phyloP scores from a whole-genome alignment of 2,797 vertebrate species.

The Oophaga sylvatica region DNA sequence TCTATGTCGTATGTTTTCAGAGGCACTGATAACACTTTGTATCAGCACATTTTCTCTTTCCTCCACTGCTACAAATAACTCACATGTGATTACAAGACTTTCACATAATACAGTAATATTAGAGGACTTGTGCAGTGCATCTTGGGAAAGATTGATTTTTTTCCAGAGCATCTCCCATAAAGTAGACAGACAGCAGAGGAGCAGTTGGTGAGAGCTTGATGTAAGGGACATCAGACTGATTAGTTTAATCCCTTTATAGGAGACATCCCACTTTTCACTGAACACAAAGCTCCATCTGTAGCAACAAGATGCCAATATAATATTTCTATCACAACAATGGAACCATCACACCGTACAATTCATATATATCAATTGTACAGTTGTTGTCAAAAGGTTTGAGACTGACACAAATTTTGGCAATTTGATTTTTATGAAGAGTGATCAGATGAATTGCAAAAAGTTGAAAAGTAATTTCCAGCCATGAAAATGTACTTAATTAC shows the following conservation, averaged over 20 bases:
- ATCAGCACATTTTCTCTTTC: slow-evolving; percentile 21
- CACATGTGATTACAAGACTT: background rate
- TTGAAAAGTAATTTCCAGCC: too few relatives aligned
- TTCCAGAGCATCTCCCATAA: background rate
- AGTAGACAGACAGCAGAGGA: slow-evolving; percentile 15
- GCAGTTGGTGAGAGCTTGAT: slow-evolving; percentile 48
- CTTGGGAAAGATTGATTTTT: background rate
- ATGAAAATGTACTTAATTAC: too few relatives aligned
- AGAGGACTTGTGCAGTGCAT: background rate
- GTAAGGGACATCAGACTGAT: slow-evolving; percentile 43
- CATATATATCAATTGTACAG: too few relatives aligned
- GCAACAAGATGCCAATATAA: slow-evolving; percentile 44
- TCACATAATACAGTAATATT: background rate
- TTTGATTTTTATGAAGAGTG: too few relatives aligned
- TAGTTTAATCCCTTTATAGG: slow-evolving; percentile 51
- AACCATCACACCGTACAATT: background rate
- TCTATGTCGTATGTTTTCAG: background rate
- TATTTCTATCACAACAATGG: slow-evolving; percentile 25
- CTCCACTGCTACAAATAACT: background rate
- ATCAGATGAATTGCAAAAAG: too few relatives aligned
- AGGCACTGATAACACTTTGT: background rate
- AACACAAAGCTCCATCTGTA: slow-evolving; percentile 56
- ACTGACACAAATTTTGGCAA: too few relatives aligned
- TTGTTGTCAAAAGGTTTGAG: too few relatives aligned
- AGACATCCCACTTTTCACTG: slow-evolving; percentile 50